Evolutionary conservation across 2,113 vertebrate genomes (phyloP).

Genomic region (Coryphaenoides rupestris): DNA sequence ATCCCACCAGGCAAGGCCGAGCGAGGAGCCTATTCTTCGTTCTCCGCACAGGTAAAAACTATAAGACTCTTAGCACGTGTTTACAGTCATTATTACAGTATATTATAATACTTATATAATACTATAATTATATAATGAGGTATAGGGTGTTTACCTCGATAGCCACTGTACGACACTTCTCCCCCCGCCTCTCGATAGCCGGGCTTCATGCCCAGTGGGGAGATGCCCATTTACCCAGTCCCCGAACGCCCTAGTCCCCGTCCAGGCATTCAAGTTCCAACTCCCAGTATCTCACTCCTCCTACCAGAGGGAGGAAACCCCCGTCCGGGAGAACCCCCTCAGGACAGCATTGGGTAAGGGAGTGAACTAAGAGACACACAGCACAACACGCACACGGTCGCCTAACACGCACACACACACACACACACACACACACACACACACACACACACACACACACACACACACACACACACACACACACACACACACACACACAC

Average conservation of each 20-base stretch:
- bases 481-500: too few species aligned
- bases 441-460: too few species aligned
- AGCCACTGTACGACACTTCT: background rate
- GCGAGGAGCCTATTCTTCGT: constrained; percentile 78
- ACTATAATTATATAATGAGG: too few species aligned
- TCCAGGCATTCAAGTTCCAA: constrained; percentile 79
- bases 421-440: too few species aligned
- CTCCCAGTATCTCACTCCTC: constrained; percentile 83
- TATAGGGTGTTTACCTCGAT: too few species aligned
- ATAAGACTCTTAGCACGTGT: background rate
- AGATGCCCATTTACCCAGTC: constrained; percentile 82
- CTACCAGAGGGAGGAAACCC: constrained; percentile 67
- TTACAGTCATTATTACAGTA: too few species aligned
- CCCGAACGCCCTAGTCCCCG: constrained; percentile 82
- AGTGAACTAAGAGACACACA: background rate
- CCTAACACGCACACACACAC: too few species aligned
- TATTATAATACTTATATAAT: too few species aligned
- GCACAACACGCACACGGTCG: too few species aligned
- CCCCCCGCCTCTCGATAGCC: constrained; percentile 65
- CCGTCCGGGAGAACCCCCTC: constrained; percentile 81
- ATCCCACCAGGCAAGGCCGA: constrained; percentile 81
- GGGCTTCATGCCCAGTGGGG: constrained; percentile 80
- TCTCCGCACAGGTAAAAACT: constrained; percentile 77
- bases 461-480: too few species aligned
- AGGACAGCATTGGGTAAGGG: constrained; percentile 82